phyloP scores from a whole-genome alignment of 1,140 invertebrate species.

The Luehdorfia chinensis region DNA sequence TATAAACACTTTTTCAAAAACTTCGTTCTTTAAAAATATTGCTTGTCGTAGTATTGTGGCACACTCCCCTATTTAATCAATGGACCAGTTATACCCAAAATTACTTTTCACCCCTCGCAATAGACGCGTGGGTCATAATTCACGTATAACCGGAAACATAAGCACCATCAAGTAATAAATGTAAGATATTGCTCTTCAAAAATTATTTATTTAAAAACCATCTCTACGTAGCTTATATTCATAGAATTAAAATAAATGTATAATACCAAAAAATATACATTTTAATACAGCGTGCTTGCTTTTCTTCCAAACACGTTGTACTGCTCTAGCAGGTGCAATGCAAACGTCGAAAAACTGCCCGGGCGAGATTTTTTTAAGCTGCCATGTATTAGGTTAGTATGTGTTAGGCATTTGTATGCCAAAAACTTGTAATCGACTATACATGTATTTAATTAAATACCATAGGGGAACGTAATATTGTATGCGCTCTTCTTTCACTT shows the following conservation, averaged over 20 bases:
- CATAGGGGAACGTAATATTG: too few relatives aligned
- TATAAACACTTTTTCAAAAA: too few relatives aligned
- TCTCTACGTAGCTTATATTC: not conserved
- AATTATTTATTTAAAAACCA: not conserved
- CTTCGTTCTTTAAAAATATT: too few relatives aligned
- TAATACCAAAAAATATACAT: not conserved
- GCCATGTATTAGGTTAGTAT: conserved; percentile 45
- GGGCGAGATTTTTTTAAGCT: conserved; percentile 34
- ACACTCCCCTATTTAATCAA: conserved; percentile 1
- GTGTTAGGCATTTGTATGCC: too few relatives aligned
- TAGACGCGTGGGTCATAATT: not conserved
- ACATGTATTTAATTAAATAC: too few relatives aligned
- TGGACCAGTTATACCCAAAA: conserved; percentile 1
- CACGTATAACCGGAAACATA: conserved; percentile 3
- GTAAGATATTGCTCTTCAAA: not conserved
- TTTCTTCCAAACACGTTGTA: conserved; percentile 22
- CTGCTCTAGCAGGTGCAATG: conserved; percentile 53
- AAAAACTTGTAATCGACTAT: too few relatives aligned
- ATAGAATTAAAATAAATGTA: not conserved
- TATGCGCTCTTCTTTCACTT: not conserved
- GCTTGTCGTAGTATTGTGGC: not conserved
- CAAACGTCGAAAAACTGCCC: conserved; percentile 38
- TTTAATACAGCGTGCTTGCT: too few relatives aligned
- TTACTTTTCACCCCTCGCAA: conserved; percentile 12
- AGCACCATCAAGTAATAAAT: not conserved